Base-by-base conservation (phyloP, 1,140 invertebrate species). In the Zaprionus taronus region DNA sequence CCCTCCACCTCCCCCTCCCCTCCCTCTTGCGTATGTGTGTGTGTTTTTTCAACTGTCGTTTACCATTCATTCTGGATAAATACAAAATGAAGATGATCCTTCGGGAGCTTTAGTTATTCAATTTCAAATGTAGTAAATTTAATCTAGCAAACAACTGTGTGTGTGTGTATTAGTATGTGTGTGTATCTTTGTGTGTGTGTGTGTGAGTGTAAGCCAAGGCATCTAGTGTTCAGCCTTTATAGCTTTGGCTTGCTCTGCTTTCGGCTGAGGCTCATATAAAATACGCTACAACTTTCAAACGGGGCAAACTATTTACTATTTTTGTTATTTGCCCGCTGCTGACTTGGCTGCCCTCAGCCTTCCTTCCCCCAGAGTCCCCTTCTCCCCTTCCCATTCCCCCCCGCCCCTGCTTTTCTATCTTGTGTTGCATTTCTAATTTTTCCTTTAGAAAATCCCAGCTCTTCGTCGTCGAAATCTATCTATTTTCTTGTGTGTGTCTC, bases 31-130 rank as follows among this genome's bases (percentile, higher is more conserved):
- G 24, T n/a, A n/a, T 65, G 67, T 66, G 26, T 86, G 58, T 86
- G 58, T 80, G 70, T 80, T 83, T 70, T 83, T 89, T 58, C 83
- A 86, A 85, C 73, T 89, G 84, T 85, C 85, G 85, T 82, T 89
- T 89, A 85, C 85, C 81, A 89, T 89, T 89, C 85, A 85, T 89
- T 89, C 85, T 80, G 85, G 85, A 89, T 89, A 89, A 89, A 89
- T 89, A 89, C 85, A 89, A 89, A 89, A 89, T 89, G 85, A 89
- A 89, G 85, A 89, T 89, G 85, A 89, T 89, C 85, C 85, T 90
- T 72, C 81, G 85, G 85, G 85, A 89, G 85, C 85, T 90, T 89
- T 90, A 90, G 85, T 89, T 89, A 89, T 89, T 89, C 86, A 89
- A 89, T 89, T 89, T 84, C 79, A 90, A 85, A 89, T 85, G 85